phyloP scores from a whole-genome alignment of 1,140 invertebrate species.

The Scylla paramamosain region DNA sequence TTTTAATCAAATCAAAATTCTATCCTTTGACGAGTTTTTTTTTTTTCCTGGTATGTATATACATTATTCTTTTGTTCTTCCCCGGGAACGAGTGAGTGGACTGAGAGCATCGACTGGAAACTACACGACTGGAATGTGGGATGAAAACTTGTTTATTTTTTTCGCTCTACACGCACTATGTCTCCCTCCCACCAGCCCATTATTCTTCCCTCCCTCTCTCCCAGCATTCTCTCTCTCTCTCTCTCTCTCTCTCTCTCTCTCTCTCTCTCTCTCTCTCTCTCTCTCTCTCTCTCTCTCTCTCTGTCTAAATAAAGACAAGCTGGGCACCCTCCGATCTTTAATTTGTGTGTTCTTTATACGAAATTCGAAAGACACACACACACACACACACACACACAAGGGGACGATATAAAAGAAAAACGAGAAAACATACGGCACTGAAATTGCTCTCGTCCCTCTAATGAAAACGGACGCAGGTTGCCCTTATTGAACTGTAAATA shows the following conservation, averaged over 20 bases:
- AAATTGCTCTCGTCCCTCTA: no score
- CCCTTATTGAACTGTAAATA: no score
- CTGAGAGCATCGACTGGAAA: no score
- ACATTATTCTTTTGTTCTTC: no score
- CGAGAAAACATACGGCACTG: background rate
- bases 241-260: background rate
- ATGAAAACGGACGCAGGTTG: no score
- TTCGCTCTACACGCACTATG: background rate
- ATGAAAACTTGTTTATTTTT: background rate
- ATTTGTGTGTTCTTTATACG: no score
- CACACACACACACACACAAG: conserved; percentile 37
- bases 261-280: conserved; percentile 37
- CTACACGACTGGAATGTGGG: no score
- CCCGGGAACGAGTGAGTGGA: no score
- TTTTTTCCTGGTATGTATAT: no score
- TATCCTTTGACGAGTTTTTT: no score
- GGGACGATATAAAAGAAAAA: background rate
- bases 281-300: conserved; percentile 54
- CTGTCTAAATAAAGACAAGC: background rate
- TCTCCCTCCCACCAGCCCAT: background rate
- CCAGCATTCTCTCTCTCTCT: background rate
- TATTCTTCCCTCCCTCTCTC: background rate
- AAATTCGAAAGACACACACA: background rate
- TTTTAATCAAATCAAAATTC: no score
- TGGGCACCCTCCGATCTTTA: no score